These are phyloP conservation scores for Potamarius usumacintae DNA, from an alignment of 2,113 vertebrate genomes.

Conservation along the genomic window DNA sequence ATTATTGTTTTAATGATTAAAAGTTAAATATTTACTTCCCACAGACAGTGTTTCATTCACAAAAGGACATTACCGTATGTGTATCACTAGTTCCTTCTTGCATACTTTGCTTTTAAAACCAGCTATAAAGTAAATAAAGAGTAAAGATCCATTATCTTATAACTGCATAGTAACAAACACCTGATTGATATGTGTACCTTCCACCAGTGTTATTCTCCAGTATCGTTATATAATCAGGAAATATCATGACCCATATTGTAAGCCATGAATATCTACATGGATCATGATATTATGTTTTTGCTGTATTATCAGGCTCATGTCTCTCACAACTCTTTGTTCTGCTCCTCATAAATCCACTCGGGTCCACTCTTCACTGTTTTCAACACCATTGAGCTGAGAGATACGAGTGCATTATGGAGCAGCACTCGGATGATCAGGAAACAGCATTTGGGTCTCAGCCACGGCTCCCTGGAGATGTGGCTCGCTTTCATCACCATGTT, in stretches of 20 bases:
- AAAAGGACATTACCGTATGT: background rate
- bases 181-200: background rate
- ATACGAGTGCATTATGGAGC: conserved; percentile 98
- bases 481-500: conserved; percentile 88
- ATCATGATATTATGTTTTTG: background rate
- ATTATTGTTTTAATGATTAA: too few relatives aligned
- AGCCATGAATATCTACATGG: background rate
- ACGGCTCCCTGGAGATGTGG: conserved; percentile 81
- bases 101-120: background rate
- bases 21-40: too few relatives aligned
- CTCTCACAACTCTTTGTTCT: background rate
- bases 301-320: background rate
- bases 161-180: background rate
- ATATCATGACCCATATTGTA: background rate
- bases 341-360: too few relatives aligned
- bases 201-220: background rate
- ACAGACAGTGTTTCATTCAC: too few relatives aligned
- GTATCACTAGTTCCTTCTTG: background rate
- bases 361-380: conserved; percentile 2
- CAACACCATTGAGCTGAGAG: conserved; percentile 59
- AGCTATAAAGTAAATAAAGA: background rate
- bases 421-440: conserved; percentile 94
- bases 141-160: background rate
- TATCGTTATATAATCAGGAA: background rate
- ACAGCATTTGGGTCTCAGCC: conserved; percentile 88